Evolutionary conservation across 2,888 invertebrate genomes (phyloP), one percentile per base, ranked within the genome.

Genomic region (Drosophila peninsularis): DNA sequence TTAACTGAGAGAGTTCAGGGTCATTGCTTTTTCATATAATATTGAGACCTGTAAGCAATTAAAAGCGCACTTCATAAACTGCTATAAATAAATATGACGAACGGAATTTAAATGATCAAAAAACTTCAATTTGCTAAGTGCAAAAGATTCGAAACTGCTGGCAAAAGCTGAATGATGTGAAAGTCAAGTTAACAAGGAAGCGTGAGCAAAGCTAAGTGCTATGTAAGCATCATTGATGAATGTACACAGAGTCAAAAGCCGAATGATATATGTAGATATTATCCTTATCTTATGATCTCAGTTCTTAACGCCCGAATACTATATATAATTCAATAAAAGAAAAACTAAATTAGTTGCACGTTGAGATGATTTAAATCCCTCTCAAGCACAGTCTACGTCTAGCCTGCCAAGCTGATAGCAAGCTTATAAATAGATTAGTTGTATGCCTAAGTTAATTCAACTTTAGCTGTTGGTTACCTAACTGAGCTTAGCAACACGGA

Each of bases 401-500:
- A n/a, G 54, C 9, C 13, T 37, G 36, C 30, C 47, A 21, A 45
- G 5, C 63, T 68, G 62, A 76, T 64, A 64, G 50, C 42, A 42
- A 24, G 5, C 21, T 27, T 60, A 53, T 36, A 64, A 56, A 60
- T 60, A 74, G 44, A 50, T 60, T 10, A 17, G 55, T 32, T 61
- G 49, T 64, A 30, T 41, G 39, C 50, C 19, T 34, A 65, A 56
- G 66, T 37, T 17, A 49, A 49, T 67, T 60, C 30, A 41, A 30
- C 39, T 27, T 50, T 30, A 36, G 45, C 14, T 21, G 32, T 39
- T 55, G 65, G 65, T 65, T 66, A 65, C 34, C 55, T 55, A 34
- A 44, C 14, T 27, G 13, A 21, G 39, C 71, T 56, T 55, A 30
- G 49, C 76, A 75, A 64, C 73, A 34, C 47, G 39, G 55, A 7